Evolutionary conservation across 2,888 invertebrate species (phyloP), one percentile per base, ranked within the genome.

Genomic region (Campoletis raptor): DNA sequence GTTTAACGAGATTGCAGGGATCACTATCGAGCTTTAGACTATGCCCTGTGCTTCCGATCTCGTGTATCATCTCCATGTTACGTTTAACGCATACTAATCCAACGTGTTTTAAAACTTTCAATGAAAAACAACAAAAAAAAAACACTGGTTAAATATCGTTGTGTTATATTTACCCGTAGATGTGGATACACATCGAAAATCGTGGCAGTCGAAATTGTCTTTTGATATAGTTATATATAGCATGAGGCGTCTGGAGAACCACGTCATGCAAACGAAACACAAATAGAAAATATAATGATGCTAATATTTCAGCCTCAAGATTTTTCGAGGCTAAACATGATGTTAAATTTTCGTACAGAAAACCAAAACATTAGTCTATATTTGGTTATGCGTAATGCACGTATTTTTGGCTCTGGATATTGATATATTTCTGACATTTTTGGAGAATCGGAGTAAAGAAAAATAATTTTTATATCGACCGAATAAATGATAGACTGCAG

Each of bases 1-100:
- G 73, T 70, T 80, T 80, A 84, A 84, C 84, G 84, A 84, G 84
- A 84, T 84, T 69, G 61, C 70, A 21, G 40, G 69, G 48, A 80
- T 80, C 74, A 64, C 57, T 66, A 80, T 84, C 69, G 74, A 80
- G 80, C 74, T 74, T 69, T 42, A 54, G 40, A 9, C 45, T 52
- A 24, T 7, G 18, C 74, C 66, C 45, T 30, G 42, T 12, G 79
- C 40, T 80, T 70, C 72, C 80, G 70, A 80, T 80, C 80, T 45
- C 69, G 57, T 21, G 45, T 30, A 61, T 72, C 40, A 36, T 48
- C 54, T 21, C 61, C 24, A n/a, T 70, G 45, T 70, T 80, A 8
- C 80, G 70, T 45, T 80, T 80, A 37, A 66, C 67, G n/a, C 80
- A 66, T 42, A 40, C 42, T 30, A 54, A 64, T 24, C 36, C 52